Percentiles rank a stretch among this genome's conserved stretches.
These are phyloP conservation scores for Phaethornis superciliosus DNA, from an alignment of 2,113 vertebrate genomes.

Conservation along the genomic window DNA sequence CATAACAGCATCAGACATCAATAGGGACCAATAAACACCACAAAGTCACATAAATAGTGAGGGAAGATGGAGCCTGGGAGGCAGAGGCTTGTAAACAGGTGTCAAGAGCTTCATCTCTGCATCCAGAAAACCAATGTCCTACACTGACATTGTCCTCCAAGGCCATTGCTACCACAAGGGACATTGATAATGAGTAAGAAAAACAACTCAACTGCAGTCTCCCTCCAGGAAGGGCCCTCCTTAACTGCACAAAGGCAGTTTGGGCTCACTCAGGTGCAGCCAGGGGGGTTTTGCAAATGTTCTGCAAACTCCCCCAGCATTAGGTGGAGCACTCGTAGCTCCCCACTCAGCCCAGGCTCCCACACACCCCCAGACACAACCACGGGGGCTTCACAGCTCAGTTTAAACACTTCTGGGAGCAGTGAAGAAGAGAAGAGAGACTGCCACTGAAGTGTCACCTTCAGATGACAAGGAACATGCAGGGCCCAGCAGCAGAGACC, in stretches of 20 bases:
- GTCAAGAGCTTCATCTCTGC: neutral
- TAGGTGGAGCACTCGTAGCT: neutral
- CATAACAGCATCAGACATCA: neutral
- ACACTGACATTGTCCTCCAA: neutral
- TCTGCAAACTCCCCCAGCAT: neutral
- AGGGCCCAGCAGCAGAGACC: neutral
- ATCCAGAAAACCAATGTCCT: neutral
- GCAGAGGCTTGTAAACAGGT: neutral
- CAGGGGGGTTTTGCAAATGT: neutral
- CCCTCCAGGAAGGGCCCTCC: neutral
- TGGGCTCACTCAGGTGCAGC: neutral
- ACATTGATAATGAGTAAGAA: neutral
- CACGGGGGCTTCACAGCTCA: neutral
- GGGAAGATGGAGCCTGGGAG: neutral
- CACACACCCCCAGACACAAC: neutral
- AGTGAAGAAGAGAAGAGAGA: too few relatives aligned
- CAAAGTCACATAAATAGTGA: rapidly evolving
- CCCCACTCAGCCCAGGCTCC: neutral
- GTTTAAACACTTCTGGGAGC: too few relatives aligned
- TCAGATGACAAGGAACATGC: neutral
- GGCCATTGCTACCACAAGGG: neutral
- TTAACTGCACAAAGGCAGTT: rapidly evolving
- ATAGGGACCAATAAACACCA: neutral
- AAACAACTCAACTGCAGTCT: neutral
- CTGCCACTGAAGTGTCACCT: neutral